Conservation (phyloP, 2,888 invertebrate species). For the Busseola fusca region DNA sequence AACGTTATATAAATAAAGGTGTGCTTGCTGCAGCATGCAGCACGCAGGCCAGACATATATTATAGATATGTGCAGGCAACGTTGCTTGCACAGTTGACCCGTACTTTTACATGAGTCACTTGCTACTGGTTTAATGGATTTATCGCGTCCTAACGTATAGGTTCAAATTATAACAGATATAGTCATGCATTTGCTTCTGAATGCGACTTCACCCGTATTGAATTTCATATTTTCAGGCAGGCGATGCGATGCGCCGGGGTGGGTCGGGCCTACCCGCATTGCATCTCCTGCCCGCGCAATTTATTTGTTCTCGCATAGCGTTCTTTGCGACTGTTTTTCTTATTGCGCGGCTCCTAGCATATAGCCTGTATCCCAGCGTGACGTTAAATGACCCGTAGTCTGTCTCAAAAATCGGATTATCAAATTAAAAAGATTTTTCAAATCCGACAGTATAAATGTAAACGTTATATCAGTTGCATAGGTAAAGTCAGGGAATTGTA, state of each 20-base stretch:
- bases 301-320: too few species aligned
- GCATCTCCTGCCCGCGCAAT: not conserved
- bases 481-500: too few species aligned
- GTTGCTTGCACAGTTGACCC: not conserved
- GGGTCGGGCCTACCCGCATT: not conserved
- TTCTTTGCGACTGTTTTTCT: too few species aligned
- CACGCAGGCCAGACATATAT: conserved; percentile 22
- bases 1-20: not conserved
- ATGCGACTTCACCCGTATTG: not conserved
- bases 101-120: conserved; percentile 5
- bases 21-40: not conserved
- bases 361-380: too few species aligned
- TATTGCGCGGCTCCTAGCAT: too few species aligned
- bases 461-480: not conserved
- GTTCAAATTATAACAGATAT: too few species aligned
- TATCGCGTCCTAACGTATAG: not conserved
- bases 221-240: not conserved
- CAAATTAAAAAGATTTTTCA: too few species aligned
- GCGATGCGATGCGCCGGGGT: too few species aligned
- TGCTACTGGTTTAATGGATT: not conserved
- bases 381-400: too few species aligned
- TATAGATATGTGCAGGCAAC: conserved; percentile 12
- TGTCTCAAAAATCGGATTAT: too few species aligned
- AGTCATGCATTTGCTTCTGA: not conserved
- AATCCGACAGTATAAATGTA: not conserved